These are phyloP conservation scores for Platynereis dumerilii DNA, from an alignment of 2,888 invertebrate species.

Conservation along the genomic window DNA sequence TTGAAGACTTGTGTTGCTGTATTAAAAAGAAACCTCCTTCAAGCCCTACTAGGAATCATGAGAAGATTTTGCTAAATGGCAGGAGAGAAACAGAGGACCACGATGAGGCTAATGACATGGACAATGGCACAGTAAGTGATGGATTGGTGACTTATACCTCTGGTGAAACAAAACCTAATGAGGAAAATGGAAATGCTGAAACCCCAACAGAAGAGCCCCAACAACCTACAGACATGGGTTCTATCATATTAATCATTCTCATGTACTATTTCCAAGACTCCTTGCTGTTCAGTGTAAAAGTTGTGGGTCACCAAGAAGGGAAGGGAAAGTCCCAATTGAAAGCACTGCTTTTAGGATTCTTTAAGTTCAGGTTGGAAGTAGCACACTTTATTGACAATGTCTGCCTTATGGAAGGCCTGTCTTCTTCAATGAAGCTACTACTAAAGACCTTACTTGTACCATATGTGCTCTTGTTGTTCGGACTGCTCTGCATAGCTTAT, in stretches of 20 bases:
- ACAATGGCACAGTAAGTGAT: constrained; percentile 8
- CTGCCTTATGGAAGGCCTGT: constrained; percentile 31
- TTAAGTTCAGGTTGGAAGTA: constrained; percentile 34
- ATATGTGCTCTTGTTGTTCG: constrained; percentile 31
- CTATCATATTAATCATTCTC: constrained; percentile 39
- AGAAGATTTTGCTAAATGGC: constrained; percentile 9
- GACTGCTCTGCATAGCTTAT: constrained; percentile 26
- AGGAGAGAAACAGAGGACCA: not conserved
- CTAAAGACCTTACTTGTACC: constrained; percentile 31
- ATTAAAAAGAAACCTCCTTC: not conserved
- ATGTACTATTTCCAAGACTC: constrained; percentile 41
- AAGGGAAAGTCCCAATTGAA: constrained; percentile 21
- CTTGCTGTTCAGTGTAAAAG: constrained; percentile 32
- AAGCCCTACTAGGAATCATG: not conserved
- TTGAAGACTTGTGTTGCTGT: constrained; percentile 16
- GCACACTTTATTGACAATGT: constrained; percentile 35
- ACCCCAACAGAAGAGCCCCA: not conserved
- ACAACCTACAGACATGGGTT: constrained; percentile 32
- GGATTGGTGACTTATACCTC: not conserved
- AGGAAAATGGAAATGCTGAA: not conserved
- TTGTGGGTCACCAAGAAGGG: constrained; percentile 16
- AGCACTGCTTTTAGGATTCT: constrained; percentile 32
- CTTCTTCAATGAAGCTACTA: constrained; percentile 32
- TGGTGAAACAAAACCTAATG: constrained; percentile 12
- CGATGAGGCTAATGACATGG: constrained; percentile 5